Evolutionary conservation across 2,888 invertebrate genomes (phyloP), one percentile per base, ranked within the genome.

Genomic region (Callyntrura guangdongensis): DNA sequence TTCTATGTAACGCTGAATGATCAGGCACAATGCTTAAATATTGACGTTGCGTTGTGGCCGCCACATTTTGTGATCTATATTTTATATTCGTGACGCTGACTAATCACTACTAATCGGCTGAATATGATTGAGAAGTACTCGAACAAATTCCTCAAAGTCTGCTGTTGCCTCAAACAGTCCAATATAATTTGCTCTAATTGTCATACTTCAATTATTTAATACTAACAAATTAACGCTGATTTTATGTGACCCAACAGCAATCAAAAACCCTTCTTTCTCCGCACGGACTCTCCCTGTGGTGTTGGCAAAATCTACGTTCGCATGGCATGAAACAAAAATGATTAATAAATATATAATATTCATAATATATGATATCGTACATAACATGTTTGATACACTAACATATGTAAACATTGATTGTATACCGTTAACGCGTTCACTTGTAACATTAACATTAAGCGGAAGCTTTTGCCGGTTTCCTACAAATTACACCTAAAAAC

Each of bases 211-310:
- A n/a, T 59, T 0, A 0, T 59, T 81, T 9, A 25, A 12, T 49
- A 84, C 84, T 84, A 84, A 84, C 84, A 83, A 83, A 69, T 56
- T 59, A 82, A 56, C 69, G 84, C 69, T 84, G 84, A 53, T 84
- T 82, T 53, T 53, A 20, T 84, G 72, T 82, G 61, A 61, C 67
- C 56, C 81, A 56, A 36, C 69, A 53, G 81, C 82, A 88, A 86
- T 64, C 67, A 27, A 67, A 83, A 69, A 82, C 87, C 87, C 82
- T 88, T 88, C 87, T 88, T 88, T 88, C 79, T 88, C 87, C 53
- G 87, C 82, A 88, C 87, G 87, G 87, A 88, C 87, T 88, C 67
- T 82, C 27, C 49, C 61, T 61, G 72, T 79, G 86, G 86, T 86
- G 77, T 79, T 79, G 79, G 67, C 59, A 79, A 86, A 77, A 49